These are phyloP conservation scores for Percopsis omiscomaycus DNA, from an alignment of 2,797 vertebrate genomes.

Conservation along the genomic window DNA sequence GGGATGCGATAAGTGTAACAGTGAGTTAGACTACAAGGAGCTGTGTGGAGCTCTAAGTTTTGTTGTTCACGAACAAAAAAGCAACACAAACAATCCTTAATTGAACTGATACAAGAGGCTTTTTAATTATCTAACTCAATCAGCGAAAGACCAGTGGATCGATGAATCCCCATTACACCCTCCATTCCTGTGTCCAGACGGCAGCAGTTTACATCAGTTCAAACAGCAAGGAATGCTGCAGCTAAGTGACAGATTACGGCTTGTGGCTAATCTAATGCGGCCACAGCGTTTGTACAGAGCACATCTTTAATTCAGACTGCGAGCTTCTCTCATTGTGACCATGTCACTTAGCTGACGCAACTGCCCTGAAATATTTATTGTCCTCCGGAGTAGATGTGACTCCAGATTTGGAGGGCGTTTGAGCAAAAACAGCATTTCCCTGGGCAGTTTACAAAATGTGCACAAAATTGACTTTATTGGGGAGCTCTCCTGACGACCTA, in stretches of 20 bases:
- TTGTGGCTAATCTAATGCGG: constrained; percentile 80
- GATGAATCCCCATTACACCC: constrained; percentile 83
- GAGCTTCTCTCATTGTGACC: constrained; percentile 69
- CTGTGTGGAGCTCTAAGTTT: constrained; percentile 49
- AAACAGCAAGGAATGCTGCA: constrained; percentile 68
- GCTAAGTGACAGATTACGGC: constrained; percentile 82
- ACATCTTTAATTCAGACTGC: constrained; percentile 80
- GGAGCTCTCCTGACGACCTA: constrained; percentile 3
- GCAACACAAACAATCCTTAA: constrained; percentile 82
- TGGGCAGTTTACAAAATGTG: constrained; percentile 16
- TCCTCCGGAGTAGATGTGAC: constrained; percentile 49
- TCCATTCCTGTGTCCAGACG: constrained; percentile 69
- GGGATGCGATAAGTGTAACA: constrained; percentile 20
- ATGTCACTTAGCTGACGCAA: constrained; percentile 73
- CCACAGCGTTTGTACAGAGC: constrained; percentile 70
- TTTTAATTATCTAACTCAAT: constrained; percentile 88
- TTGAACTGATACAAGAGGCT: constrained; percentile 83
- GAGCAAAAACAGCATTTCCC: constrained; percentile 15
- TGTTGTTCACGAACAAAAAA: constrained; percentile 67
- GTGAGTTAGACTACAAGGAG: constrained; percentile 39
- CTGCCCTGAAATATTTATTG: constrained; percentile 73
- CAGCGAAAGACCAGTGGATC: constrained; percentile 82
- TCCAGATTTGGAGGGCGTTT: constrained; percentile 39
- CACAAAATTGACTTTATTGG: constrained; percentile 7
- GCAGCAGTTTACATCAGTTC: constrained; percentile 77